Evolutionary conservation across 2,888 invertebrate genomes (phyloP).

Genomic region (Aphidoletes aphidimyza): DNA sequence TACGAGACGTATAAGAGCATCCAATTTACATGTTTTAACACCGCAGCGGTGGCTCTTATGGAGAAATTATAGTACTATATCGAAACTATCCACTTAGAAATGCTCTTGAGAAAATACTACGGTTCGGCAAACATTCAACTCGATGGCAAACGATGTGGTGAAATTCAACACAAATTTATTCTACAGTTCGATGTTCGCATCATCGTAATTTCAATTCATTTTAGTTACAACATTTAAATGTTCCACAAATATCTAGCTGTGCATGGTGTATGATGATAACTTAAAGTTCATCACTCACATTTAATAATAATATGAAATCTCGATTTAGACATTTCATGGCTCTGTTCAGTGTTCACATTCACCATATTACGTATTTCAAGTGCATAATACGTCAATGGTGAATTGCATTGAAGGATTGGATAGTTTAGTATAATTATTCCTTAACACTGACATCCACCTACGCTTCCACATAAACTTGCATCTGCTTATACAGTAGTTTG

Average conservation of each 20-base stretch:
- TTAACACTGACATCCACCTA: not conserved
- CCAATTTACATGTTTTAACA: not conserved
- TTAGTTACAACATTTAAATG: not conserved
- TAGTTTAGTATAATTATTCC: conserved; percentile 23
- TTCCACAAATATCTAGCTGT: not conserved
- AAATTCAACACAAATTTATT: not conserved
- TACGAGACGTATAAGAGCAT: not conserved
- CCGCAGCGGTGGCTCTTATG: no score
- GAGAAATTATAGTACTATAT: no score
- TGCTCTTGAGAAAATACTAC: no score
- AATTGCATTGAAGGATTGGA: not conserved
- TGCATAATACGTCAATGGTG: not conserved
- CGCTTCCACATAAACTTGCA: not conserved
- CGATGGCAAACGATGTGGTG: not conserved
- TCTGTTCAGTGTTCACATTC: no score
- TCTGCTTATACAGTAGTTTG: not conserved
- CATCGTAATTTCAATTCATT: not conserved
- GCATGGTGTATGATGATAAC: not conserved
- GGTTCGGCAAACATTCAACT: not conserved
- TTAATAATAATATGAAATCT: conserved; percentile 22
- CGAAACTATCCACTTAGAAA: no score
- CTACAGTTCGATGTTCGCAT: not conserved
- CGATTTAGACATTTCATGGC: not conserved
- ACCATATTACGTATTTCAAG: not conserved
- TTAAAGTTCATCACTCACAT: not conserved